Percentiles rank a stretch among this genome's conserved stretches.
Conservation (phyloP, 2,888 invertebrate genomes). For the Eupithecia inturbata region DNA sequence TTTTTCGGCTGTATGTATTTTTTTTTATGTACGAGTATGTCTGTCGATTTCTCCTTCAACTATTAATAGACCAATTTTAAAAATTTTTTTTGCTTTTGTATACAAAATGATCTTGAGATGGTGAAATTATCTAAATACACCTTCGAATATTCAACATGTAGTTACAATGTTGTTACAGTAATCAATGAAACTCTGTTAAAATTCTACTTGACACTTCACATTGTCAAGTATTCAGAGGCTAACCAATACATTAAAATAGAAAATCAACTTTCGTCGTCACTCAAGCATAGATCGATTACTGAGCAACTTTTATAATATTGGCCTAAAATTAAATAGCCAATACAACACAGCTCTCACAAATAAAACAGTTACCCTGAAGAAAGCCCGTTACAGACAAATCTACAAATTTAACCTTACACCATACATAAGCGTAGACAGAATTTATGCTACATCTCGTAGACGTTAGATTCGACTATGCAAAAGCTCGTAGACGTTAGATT, state of each 20-base stretch:
- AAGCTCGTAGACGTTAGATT: slow-evolving; percentile 5
- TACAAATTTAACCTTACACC: background rate
- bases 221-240: background rate
- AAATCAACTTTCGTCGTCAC: background rate
- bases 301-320: too few species aligned
- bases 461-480: background rate
- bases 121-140: too few species aligned
- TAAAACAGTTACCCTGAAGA: background rate
- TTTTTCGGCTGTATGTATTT: too few species aligned
- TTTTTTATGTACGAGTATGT: too few species aligned
- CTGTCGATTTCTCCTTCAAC: too few species aligned
- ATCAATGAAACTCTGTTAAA: background rate
- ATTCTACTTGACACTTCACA: background rate
- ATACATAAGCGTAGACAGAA: background rate
- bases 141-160: too few species aligned
- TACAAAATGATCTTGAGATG: too few species aligned
- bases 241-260: background rate
- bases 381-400: background rate
- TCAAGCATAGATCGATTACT: too few species aligned
- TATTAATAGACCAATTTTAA: too few species aligned
- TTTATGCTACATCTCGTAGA: slow-evolving; percentile 1
- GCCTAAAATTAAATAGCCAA: too few species aligned
- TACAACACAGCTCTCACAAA: background rate
- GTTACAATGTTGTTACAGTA: background rate
- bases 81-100: too few species aligned